Evolutionary conservation across 2,888 invertebrate genomes (phyloP).

Genomic region (Antheraea assamensis): DNA sequence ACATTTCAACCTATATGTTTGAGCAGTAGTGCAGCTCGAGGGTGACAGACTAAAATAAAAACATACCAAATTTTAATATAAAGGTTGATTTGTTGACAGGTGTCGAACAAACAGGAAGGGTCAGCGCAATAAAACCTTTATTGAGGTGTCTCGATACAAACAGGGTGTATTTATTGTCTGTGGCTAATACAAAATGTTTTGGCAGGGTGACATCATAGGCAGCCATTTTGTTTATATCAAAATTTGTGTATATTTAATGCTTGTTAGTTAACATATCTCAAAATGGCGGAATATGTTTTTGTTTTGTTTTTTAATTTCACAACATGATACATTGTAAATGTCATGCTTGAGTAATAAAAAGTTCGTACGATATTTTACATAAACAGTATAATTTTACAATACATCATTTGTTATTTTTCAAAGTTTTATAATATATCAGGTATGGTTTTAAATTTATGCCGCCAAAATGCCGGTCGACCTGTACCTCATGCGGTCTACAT

Average conservation of each 20-base stretch:
- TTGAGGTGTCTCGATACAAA: conserved; percentile 11
- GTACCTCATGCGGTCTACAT: too few species aligned
- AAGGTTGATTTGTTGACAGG: conserved; percentile 12
- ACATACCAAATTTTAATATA: conserved; percentile 1
- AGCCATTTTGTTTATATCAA: neutral
- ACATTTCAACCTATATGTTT: neutral
- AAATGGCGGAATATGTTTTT: too few species aligned
- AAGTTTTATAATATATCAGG: too few species aligned
- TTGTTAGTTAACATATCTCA: too few species aligned
- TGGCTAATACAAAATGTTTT: neutral
- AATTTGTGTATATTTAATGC: neutral
- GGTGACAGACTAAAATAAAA: neutral
- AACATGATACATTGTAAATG: too few species aligned
- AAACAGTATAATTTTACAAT: too few species aligned
- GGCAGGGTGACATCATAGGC: neutral
- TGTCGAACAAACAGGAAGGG: conserved; percentile 13
- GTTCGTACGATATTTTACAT: too few species aligned
- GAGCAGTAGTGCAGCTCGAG: neutral
- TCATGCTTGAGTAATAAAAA: too few species aligned
- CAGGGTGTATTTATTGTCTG: conserved; percentile 11
- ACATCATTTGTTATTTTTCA: too few species aligned
- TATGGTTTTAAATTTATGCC: too few species aligned
- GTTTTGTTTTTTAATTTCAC: too few species aligned
- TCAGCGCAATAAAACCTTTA: conserved; percentile 13
- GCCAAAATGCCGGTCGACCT: too few species aligned